These are phyloP conservation scores for Notoglanidium macrostoma DNA, from an alignment of 2,797 vertebrate genomes.

Conservation along the genomic window DNA sequence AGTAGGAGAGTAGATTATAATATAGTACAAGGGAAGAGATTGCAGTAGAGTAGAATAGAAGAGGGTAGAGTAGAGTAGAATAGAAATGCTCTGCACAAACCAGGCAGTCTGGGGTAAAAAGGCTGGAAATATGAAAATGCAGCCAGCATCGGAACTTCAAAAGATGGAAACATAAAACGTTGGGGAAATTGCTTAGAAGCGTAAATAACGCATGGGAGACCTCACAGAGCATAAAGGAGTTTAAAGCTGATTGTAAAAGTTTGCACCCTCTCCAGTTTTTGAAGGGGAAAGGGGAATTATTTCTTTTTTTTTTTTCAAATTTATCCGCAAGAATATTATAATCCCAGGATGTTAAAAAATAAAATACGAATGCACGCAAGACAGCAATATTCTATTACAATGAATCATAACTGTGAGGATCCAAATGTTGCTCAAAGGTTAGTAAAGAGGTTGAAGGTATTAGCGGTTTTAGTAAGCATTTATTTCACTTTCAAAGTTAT, in stretches of 20 bases:
- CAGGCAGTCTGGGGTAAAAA: not conserved
- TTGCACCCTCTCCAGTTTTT: not conserved
- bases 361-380: not conserved
- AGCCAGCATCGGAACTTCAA: not conserved
- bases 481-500: not conserved
- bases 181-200: not conserved
- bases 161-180: not conserved
- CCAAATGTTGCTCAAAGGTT: not conserved
- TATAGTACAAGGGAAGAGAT: not conserved
- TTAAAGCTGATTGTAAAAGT: not conserved
- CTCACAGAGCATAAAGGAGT: not conserved
- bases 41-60: not conserved
- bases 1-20: not conserved
- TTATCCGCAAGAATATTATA: not conserved
- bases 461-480: not conserved
- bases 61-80: not conserved
- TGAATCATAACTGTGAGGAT: not conserved
- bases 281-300: not conserved
- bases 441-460: not conserved
- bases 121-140: not conserved
- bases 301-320: not conserved
- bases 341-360: not conserved
- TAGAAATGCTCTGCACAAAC: too few species aligned
- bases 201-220: not conserved
- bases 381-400: not conserved